Conservation (phyloP, 37 sponge, comb jelly and placozoan genomes). For the Diacarnus erythraeanus region DNA sequence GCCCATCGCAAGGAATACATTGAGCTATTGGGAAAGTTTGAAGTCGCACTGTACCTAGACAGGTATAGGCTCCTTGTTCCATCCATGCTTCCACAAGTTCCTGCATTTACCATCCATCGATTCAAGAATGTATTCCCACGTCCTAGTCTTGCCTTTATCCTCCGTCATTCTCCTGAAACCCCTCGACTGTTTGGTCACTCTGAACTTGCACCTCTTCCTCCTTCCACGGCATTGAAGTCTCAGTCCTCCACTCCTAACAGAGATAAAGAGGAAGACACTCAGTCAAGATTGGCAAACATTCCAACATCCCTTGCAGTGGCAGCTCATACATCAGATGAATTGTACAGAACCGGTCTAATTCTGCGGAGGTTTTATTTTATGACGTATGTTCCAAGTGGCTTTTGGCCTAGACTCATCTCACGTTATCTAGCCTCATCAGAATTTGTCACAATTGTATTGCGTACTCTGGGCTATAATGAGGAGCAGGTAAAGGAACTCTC, state of each 20-base stretch:
- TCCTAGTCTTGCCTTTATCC: constrained; percentile 23
- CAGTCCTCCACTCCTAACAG: neutral
- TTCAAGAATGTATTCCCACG: constrained; percentile 77
- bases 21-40: constrained; percentile 85
- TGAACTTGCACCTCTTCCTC: neutral
- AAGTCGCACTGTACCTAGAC: constrained; percentile 83
- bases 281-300: neutral
- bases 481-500: constrained; percentile 40
- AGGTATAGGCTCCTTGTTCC: constrained; percentile 77
- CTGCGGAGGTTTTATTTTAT: constrained; percentile 88
- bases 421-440: constrained; percentile 60
- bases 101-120: constrained; percentile 65
- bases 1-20: constrained; percentile 75
- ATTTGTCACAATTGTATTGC: constrained; percentile 47
- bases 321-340: constrained; percentile 24
- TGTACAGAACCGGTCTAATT: constrained; percentile 66
- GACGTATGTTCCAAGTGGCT: constrained; percentile 90
- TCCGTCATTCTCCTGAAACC: constrained; percentile 14
- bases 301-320: constrained; percentile 18
- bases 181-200: neutral
- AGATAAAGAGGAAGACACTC: neutral
- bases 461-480: constrained; percentile 29
- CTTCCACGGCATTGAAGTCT: neutral
- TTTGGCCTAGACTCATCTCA: constrained; percentile 91
- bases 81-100: constrained; percentile 72